phyloP scores from a whole-genome alignment of 2,797 vertebrate genomes.

The Pampus argenteus region DNA sequence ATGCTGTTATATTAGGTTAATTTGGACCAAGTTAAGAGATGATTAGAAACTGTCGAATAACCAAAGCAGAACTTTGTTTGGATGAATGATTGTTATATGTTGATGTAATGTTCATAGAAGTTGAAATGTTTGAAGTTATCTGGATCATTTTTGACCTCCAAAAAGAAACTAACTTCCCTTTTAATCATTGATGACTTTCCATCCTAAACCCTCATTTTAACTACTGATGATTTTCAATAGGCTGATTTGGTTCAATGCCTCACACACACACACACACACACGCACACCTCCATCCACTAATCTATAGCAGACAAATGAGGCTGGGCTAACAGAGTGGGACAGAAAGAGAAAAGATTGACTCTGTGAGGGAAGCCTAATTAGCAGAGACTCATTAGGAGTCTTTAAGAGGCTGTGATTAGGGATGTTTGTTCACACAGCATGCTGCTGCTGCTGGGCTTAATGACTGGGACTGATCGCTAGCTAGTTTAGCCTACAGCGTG shows the following conservation, averaged over 20 bases:
- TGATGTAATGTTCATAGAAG: too few relatives aligned
- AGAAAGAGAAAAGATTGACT: conserved; percentile 84
- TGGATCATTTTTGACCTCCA: conserved; percentile 14
- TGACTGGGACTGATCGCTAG: conserved; percentile 76
- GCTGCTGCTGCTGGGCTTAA: conserved; percentile 77
- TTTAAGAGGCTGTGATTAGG: conserved; percentile 86
- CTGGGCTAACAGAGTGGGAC: conserved; percentile 68
- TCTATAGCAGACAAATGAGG: conserved; percentile 85
- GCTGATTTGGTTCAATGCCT: conserved; percentile 80
- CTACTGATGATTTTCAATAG: conserved; percentile 93
- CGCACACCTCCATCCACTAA: conserved; percentile 54
- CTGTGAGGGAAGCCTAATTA: conserved; percentile 78
- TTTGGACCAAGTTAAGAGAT: background rate
- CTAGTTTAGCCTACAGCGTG: conserved; percentile 72
- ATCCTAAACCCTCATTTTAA: conserved; percentile 87
- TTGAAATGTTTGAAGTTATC: background rate
- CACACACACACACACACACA: conserved; percentile 34
- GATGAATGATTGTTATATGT: too few relatives aligned
- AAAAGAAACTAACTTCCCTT: conserved; percentile 49
- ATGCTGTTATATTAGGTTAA: background rate
- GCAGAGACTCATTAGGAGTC: conserved; percentile 85
- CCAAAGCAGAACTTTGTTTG: too few relatives aligned
- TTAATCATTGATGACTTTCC: conserved; percentile 81
- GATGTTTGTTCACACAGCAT: conserved; percentile 87
- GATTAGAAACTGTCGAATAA: too few relatives aligned